phyloP scores from a whole-genome alignment of 2,113 vertebrate species.

The Felis chaus region DNA sequence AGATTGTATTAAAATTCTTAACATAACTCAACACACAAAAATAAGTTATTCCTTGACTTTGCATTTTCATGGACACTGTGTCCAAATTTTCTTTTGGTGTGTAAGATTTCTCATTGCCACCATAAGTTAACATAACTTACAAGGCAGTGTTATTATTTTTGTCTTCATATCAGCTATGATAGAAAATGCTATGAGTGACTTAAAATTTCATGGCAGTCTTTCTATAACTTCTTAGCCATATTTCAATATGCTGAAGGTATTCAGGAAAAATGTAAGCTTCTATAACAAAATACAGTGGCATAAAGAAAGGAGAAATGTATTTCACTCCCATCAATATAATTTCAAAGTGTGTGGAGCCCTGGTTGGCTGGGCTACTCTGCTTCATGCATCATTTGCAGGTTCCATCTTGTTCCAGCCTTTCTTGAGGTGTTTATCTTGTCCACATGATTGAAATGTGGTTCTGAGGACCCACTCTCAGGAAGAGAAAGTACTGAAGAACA shows the following conservation, averaged over 20 bases:
- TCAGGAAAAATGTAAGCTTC: not conserved
- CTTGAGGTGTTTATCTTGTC: not conserved
- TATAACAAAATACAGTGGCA: not conserved
- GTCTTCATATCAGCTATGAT: not conserved
- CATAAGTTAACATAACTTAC: not conserved
- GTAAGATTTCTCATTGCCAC: not conserved
- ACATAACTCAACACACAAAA: not conserved
- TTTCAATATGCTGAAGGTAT: not conserved
- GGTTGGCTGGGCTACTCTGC: not conserved
- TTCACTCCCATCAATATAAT: not conserved
- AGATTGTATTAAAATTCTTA: not conserved
- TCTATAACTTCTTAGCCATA: not conserved
- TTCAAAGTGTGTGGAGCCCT: not conserved
- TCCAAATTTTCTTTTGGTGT: not conserved
- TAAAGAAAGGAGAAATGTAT: not conserved
- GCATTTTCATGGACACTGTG: not conserved
- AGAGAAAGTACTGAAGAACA: not conserved
- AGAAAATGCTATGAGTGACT: not conserved
- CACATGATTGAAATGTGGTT: not conserved
- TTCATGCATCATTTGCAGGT: not conserved
- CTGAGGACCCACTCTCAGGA: not conserved
- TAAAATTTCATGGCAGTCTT: not conserved
- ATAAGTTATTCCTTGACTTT: not conserved
- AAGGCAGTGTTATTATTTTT: not conserved
- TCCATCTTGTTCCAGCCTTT: not conserved